Conservation (phyloP, 2,888 invertebrate species). For the Leptopilina syphax region DNA sequence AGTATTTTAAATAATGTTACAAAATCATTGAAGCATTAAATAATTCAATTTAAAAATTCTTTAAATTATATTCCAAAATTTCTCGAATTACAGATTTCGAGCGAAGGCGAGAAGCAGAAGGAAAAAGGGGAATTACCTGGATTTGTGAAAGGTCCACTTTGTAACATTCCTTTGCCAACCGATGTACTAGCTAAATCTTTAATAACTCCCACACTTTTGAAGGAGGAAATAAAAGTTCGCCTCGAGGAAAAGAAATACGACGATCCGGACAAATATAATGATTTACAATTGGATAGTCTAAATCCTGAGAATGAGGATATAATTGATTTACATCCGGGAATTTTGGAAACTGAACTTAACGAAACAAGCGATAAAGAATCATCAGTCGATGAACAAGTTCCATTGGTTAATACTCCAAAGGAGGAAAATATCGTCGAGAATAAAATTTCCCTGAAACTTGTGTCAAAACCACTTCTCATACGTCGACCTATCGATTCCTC, state of each 20-base stretch:
- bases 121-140: conserved; percentile 32
- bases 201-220: not conserved
- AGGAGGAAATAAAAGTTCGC: not conserved
- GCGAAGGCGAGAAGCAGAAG: conserved; percentile 39
- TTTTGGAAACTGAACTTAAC: not conserved
- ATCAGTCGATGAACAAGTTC: not conserved
- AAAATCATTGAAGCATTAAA: too few species aligned
- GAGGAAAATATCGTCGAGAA: conserved; percentile 34
- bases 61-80: not conserved
- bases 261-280: conserved; percentile 22
- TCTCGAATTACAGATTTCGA: conserved; percentile 38
- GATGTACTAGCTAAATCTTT: conserved; percentile 22
- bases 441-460: conserved; percentile 62
- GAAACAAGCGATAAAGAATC: not conserved
- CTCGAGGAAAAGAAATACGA: not conserved
- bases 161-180: conserved; percentile 50
- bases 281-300: conserved; percentile 3
- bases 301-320: not conserved
- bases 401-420: not conserved
- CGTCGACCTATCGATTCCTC: conserved; percentile 48
- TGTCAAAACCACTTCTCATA: conserved; percentile 68
- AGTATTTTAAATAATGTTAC: too few species aligned
- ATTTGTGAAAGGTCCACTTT: not conserved
- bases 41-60: too few species aligned
- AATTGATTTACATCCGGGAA: not conserved